phyloP scores from a whole-genome alignment of 2,113 vertebrate species.

The Gambusia affinis region DNA sequence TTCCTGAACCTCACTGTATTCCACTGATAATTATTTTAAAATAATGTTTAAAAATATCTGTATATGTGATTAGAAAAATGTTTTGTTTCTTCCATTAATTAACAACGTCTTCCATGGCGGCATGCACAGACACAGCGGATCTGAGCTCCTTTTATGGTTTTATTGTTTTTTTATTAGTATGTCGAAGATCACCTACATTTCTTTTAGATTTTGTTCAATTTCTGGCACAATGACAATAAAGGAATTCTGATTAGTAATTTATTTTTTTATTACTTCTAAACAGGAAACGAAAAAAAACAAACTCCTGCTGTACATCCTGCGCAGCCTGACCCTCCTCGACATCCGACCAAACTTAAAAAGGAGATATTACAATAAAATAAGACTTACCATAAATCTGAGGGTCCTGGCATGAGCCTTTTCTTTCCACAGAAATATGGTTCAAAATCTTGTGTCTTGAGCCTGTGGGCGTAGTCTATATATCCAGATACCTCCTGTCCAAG shows the following conservation, averaged over 20 bases:
- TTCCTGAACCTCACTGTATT: not conserved
- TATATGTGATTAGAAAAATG: not conserved
- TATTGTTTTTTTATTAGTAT: no score
- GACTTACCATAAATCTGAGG: constrained; percentile 86
- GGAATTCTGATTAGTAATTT: no score
- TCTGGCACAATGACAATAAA: no score
- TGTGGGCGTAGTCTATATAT: constrained; percentile 89
- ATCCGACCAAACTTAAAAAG: not conserved
- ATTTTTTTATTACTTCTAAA: no score
- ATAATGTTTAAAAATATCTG: not conserved
- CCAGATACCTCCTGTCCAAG: constrained; percentile 87
- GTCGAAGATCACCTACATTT: no score
- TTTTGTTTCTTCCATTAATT: no score
- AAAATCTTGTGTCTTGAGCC: constrained; percentile 86
- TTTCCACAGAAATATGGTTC: constrained; percentile 86
- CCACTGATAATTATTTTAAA: not conserved
- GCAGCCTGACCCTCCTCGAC: not conserved
- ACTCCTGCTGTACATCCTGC: not conserved
- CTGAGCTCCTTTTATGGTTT: no score
- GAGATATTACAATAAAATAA: constrained; percentile 39
- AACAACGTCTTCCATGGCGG: no score
- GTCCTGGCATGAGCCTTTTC: constrained; percentile 84
- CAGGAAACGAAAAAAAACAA: no score
- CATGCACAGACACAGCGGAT: no score
- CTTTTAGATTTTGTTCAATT: no score